Conservation (phyloP, 30 jellyfish, hydroid and myxozoan genomes). For the Pelagia noctiluca region DNA sequence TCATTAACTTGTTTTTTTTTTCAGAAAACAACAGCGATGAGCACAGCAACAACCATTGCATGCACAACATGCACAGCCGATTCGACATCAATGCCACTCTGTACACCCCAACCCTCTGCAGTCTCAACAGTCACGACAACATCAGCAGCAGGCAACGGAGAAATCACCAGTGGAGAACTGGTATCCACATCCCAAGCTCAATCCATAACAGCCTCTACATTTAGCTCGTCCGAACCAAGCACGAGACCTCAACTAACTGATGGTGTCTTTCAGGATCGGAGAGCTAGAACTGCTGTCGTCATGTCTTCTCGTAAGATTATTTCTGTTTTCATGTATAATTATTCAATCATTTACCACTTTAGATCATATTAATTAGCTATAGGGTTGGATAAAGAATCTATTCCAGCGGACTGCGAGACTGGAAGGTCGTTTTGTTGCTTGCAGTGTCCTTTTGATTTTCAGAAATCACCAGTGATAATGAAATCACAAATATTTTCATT, state of each 20-base stretch:
- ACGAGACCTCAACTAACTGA: slow-evolving; percentile 8
- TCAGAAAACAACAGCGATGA: slow-evolving; percentile 17
- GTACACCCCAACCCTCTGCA: no score
- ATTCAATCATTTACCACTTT: no score
- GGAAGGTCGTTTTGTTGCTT: no score
- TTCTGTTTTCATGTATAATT: no score
- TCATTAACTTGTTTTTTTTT: background rate
- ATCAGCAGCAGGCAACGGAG: background rate
- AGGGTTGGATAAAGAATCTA: no score
- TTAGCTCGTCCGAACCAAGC: background rate
- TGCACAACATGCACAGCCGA: background rate
- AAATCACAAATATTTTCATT: no score
- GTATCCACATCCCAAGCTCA: background rate
- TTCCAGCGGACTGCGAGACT: no score
- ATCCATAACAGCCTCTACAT: slow-evolving; percentile 3
- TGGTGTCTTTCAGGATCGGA: background rate
- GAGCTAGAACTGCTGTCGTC: background rate
- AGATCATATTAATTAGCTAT: no score
- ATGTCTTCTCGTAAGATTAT: no score
- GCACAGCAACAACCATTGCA: slow-evolving; percentile 30
- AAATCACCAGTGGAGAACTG: background rate
- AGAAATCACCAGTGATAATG: no score
- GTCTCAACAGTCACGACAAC: background rate
- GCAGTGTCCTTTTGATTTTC: no score
- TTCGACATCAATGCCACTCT: slow-evolving; percentile 19